Evolutionary conservation across 2,797 vertebrate species (phyloP).

Genomic region (Odontamblyopus rebecca): DNA sequence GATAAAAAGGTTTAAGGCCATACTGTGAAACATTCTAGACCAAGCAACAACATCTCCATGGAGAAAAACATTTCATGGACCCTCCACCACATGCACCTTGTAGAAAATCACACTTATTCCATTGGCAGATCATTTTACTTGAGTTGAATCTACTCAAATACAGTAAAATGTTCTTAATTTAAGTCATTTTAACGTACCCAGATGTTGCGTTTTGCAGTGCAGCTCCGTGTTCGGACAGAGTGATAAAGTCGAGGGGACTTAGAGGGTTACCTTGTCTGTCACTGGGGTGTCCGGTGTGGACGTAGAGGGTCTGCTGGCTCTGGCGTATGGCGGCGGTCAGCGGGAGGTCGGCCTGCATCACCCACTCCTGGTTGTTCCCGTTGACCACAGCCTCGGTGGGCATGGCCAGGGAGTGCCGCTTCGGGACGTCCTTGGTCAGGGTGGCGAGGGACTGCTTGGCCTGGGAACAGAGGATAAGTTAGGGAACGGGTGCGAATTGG

Average conservation of each 20-base stretch:
- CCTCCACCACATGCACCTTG: too few relatives aligned
- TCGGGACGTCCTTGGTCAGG: slow-evolving; percentile 96
- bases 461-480: slow-evolving; percentile 59
- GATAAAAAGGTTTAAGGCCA: too few relatives aligned
- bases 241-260: slow-evolving; percentile 9
- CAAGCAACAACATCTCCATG: too few relatives aligned
- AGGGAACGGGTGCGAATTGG: background rate
- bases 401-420: slow-evolving; percentile 97
- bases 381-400: slow-evolving; percentile 94
- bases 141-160: too few relatives aligned
- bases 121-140: too few relatives aligned
- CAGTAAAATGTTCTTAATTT: too few relatives aligned
- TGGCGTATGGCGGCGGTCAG: slow-evolving; percentile 97
- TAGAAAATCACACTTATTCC: too few relatives aligned
- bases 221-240: background rate
- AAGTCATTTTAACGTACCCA: too few relatives aligned
- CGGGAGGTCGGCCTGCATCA: slow-evolving; percentile 95
- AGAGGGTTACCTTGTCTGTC: slow-evolving; percentile 91
- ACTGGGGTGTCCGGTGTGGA: slow-evolving; percentile 86
- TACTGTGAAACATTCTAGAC: too few relatives aligned
- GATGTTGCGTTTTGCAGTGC: too few relatives aligned
- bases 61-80: too few relatives aligned
- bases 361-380: slow-evolving; percentile 98
- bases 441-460: slow-evolving; percentile 97
- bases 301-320: slow-evolving; percentile 96